phyloP scores from a whole-genome alignment of 2,797 vertebrate genomes.

The Crenuchus spilurus region DNA sequence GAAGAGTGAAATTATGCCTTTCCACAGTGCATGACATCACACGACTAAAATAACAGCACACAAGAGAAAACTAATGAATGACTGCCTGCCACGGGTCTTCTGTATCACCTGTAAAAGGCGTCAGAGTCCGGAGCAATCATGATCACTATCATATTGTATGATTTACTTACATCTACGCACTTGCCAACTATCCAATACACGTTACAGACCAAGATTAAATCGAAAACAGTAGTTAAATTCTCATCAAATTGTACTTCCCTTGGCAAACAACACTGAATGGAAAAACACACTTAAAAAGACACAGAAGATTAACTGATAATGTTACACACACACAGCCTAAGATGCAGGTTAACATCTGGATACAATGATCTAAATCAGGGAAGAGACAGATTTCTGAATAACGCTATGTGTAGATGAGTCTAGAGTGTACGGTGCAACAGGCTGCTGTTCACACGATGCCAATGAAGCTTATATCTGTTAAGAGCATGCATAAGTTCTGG shows the following conservation, averaged over 20 bases:
- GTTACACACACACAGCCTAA: too few species aligned
- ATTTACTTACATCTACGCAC: neutral
- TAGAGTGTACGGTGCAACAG: slow-evolving; percentile 23
- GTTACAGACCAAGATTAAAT: neutral
- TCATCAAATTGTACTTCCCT: too few species aligned
- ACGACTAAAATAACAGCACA: neutral
- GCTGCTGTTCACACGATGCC: slow-evolving; percentile 1
- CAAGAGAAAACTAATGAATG: neutral
- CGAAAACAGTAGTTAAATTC: too few species aligned
- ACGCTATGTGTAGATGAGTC: too few species aligned
- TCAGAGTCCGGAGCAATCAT: neutral
- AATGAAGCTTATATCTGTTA: neutral
- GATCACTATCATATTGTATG: too few species aligned
- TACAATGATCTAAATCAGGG: too few species aligned
- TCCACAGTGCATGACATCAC: neutral
- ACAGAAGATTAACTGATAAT: neutral
- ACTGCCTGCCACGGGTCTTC: neutral
- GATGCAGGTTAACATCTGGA: too few species aligned
- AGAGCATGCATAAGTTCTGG: too few species aligned
- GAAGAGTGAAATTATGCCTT: neutral
- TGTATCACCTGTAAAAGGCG: neutral
- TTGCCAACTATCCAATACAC: neutral
- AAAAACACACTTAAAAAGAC: neutral
- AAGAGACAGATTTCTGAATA: too few species aligned
- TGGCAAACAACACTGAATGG: too few species aligned